Percentiles rank a stretch among this genome's conserved stretches.
Evolutionary conservation across 2,113 vertebrate species (phyloP).

Genomic region (Crotalus viridis): DNA sequence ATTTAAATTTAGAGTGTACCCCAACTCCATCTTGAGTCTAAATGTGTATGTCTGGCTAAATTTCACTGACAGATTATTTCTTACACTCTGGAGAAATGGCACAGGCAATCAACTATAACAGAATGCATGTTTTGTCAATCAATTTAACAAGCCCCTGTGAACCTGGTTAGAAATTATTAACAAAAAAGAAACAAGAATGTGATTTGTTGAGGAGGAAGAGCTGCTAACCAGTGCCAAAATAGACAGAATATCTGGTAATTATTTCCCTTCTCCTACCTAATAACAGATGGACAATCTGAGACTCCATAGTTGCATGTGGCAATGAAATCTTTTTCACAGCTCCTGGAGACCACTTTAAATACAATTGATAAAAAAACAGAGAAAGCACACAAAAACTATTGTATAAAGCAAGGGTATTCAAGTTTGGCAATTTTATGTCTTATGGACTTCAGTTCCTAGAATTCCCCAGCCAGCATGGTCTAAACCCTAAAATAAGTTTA

Average conservation of each 20-base stretch:
- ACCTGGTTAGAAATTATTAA: background rate
- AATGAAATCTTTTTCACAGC: background rate
- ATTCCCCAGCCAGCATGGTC: background rate
- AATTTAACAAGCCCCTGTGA: background rate
- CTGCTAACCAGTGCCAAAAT: background rate
- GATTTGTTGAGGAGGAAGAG: background rate
- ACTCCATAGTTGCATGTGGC: background rate
- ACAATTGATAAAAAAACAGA: background rate
- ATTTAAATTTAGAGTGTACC: background rate
- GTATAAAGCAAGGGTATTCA: background rate
- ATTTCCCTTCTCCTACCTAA: background rate
- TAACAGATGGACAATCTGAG: background rate
- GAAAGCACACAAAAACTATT: background rate
- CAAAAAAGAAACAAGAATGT: slow-evolving; percentile 10
- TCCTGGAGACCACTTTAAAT: background rate
- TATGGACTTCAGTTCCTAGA: background rate
- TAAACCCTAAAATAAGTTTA: background rate
- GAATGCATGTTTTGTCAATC: slow-evolving; percentile 12
- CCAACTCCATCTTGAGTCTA: background rate
- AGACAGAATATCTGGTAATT: background rate
- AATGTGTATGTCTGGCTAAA: background rate
- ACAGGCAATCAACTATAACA: slow-evolving; percentile 1
- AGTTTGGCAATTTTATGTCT: too few species aligned
- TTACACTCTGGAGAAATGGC: background rate
- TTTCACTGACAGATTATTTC: background rate